These are phyloP conservation scores for Chymomyza procnemis DNA, from an alignment of 2,888 invertebrate genomes.

Conservation along the genomic window DNA sequence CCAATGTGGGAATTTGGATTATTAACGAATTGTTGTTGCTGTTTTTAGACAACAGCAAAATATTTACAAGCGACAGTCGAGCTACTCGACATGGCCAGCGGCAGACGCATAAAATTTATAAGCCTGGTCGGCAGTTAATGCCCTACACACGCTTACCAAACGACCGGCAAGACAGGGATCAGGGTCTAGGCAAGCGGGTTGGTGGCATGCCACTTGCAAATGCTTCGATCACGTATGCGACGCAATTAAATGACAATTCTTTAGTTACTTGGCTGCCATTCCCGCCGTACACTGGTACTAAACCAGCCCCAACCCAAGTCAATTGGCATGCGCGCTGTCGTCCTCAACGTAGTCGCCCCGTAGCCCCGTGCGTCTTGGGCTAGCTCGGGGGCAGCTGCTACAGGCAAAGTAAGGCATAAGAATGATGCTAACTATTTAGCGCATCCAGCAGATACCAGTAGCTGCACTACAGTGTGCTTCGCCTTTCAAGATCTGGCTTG, in stretches of 20 bases:
- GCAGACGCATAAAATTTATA: conserved; percentile 66
- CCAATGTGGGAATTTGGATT: conserved; percentile 71
- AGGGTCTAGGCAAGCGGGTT: neutral
- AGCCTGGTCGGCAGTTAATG: conserved; percentile 35
- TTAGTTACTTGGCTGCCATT: conserved; percentile 55
- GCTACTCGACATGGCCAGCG: conserved; percentile 8
- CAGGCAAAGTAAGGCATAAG: conserved; percentile 62
- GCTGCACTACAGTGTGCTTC: conserved; percentile 13
- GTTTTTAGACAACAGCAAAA: conserved; percentile 30
- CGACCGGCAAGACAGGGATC: neutral
- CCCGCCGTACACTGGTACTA: neutral
- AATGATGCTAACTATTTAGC: conserved; percentile 73
- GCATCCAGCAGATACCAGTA: conserved; percentile 55
- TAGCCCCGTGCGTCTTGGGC: neutral
- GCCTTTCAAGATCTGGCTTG: conserved; percentile 37
- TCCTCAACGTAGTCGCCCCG: neutral
- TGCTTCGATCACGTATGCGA: conserved; percentile 77
- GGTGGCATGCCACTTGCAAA: conserved; percentile 41
- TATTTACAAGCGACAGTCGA: conserved; percentile 50
- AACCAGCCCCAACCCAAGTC: conserved; percentile 22
- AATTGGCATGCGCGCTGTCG: conserved; percentile 62
- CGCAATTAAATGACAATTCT: conserved; percentile 78
- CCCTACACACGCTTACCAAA: neutral
- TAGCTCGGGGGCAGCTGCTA: neutral
- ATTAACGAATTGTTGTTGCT: conserved; percentile 69